A percentile compares a stretch with the other conserved stretches of the same genome.
Conservation (phyloP, 2,113 vertebrate genomes). For the Cyanoderma ruficeps region DNA sequence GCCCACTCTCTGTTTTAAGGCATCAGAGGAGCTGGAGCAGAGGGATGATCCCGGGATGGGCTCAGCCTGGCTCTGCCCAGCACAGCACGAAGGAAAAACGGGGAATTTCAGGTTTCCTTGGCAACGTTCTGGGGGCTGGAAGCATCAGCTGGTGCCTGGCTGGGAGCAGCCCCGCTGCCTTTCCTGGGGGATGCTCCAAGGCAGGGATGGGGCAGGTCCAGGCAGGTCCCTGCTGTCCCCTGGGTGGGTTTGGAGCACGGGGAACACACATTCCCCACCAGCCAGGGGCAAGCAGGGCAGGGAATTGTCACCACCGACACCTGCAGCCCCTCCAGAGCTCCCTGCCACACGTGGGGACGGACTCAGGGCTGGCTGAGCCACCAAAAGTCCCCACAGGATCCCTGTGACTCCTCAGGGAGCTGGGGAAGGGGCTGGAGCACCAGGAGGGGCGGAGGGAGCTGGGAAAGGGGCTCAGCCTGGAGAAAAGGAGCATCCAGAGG, state of each 20-base stretch:
- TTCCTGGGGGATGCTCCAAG: not conserved
- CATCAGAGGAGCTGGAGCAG: no score
- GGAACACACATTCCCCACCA: rapidly evolving
- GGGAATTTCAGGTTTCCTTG: slow-evolving; percentile 69
- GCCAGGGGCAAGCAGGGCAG: not conserved
- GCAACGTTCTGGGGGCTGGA: slow-evolving; percentile 50
- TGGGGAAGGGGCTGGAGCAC: no score
- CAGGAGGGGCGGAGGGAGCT: no score
- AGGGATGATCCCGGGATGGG: not conserved
- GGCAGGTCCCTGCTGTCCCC: not conserved
- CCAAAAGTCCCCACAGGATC: not conserved
- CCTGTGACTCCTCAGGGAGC: not conserved
- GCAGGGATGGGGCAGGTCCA: not conserved
- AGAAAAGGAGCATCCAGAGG: no score
- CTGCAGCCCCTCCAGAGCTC: not conserved
- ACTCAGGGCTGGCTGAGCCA: not conserved
- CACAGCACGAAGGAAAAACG: not conserved
- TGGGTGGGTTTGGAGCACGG: not conserved
- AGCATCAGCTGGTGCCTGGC: slow-evolving; percentile 14
- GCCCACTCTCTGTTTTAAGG: no score
- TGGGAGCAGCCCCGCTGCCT: not conserved
- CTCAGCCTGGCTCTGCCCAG: not conserved
- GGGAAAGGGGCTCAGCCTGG: no score
- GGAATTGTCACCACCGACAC: rapidly evolving
- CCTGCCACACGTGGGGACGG: not conserved